Evolutionary conservation across 2,113 vertebrate genomes (phyloP).

Genomic region (Aviceda subcristata): DNA sequence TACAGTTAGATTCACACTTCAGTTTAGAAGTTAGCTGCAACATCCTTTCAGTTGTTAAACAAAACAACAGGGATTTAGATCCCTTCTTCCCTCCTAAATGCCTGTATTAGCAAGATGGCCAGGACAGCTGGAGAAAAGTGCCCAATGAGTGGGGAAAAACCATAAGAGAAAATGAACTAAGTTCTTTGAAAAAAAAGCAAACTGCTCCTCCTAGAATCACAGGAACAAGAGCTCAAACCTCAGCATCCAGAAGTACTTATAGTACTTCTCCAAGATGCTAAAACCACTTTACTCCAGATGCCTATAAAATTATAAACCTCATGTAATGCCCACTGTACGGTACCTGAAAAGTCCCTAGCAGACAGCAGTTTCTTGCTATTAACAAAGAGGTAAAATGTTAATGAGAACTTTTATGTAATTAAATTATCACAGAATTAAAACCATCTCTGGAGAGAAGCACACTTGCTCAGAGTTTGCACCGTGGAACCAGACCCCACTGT

Average conservation of each 20-base stretch:
- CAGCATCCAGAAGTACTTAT: background rate
- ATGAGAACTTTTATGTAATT: conserved; percentile 67
- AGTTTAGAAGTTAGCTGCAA: background rate
- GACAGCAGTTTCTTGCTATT: conserved; percentile 75
- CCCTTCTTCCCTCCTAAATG: background rate
- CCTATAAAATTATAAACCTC: conserved; percentile 30
- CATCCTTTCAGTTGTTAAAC: background rate
- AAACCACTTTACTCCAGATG: background rate
- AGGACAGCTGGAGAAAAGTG: background rate
- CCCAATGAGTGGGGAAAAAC: background rate
- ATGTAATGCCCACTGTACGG: conserved; percentile 63
- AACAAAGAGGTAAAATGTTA: conserved; percentile 62
- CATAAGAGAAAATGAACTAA: background rate
- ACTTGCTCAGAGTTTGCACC: conserved; percentile 65
- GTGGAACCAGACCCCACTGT: conserved; percentile 62
- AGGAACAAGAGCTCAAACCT: background rate
- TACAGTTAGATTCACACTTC: background rate
- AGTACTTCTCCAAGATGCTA: background rate
- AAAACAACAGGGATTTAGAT: background rate
- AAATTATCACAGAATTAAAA: conserved; percentile 71
- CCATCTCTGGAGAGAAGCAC: conserved; percentile 69
- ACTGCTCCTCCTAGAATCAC: background rate
- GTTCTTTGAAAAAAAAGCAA: background rate
- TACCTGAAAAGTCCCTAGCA: conserved; percentile 61
- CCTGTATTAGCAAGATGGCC: background rate